Conservation (phyloP, 1,140 invertebrate genomes). For the Cydia splendana region DNA sequence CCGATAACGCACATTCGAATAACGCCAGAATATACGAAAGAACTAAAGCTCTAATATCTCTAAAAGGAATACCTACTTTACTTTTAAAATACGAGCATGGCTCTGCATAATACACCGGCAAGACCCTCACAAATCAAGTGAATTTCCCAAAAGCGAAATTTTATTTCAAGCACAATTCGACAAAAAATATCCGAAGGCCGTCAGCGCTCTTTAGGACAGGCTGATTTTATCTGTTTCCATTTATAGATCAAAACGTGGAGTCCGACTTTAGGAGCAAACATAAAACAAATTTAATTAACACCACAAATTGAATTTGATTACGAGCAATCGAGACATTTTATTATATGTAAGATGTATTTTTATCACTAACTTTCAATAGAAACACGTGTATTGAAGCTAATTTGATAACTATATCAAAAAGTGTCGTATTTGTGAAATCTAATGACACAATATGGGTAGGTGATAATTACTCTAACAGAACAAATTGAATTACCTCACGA, state of each 20-base stretch:
- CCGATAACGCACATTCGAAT: background rate
- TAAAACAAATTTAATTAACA: background rate
- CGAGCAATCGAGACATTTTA: background rate
- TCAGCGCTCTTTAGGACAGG: conserved; percentile 10
- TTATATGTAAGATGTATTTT: background rate
- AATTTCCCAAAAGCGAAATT: conserved; percentile 26
- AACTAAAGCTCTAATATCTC: conserved; percentile 2
- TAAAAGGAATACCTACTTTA: conserved; percentile 20
- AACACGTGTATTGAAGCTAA: no score
- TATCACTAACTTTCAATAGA: no score
- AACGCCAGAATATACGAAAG: background rate
- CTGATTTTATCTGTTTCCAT: conserved; percentile 30
- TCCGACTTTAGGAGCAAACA: background rate
- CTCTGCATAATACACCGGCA: conserved; percentile 28
- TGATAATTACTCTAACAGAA: no score
- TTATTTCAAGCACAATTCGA: conserved; percentile 31
- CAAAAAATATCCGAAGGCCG: conserved; percentile 29
- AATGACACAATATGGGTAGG: no score
- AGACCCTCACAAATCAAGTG: conserved; percentile 31
- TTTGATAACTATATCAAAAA: no score
- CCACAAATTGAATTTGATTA: conserved; percentile 16
- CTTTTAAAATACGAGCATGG: conserved; percentile 16
- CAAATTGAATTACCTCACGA: background rate
- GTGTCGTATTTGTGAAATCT: no score
- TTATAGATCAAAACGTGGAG: background rate